phyloP scores from a whole-genome alignment of 2,888 invertebrate species.

The Amphiduros pacificus region DNA sequence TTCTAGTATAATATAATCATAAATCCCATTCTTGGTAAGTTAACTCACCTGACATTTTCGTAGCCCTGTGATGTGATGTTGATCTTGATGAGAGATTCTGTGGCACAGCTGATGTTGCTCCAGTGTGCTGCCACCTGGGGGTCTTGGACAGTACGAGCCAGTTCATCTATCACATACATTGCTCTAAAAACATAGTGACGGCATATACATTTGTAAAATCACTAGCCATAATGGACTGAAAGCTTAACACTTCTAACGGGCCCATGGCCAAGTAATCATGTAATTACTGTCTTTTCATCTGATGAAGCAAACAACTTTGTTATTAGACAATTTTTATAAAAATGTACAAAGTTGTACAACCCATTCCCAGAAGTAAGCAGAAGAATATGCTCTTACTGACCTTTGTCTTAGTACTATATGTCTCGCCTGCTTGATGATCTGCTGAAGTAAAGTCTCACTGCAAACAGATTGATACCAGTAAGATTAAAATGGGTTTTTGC shows the following conservation, averaged over 20 bases:
- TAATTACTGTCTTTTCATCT: too few species aligned
- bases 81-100: conserved; percentile 91
- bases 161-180: conserved; percentile 88
- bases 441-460: conserved; percentile 87
- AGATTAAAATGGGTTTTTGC: too few species aligned
- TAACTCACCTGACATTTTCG: conserved; percentile 57
- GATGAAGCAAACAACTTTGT: too few species aligned
- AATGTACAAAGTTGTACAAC: too few species aligned
- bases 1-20: neutral
- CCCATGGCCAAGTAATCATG: too few species aligned
- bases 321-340: too few species aligned
- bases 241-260: too few species aligned
- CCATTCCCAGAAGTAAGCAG: too few species aligned
- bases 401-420: conserved; percentile 62
- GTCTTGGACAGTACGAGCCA: conserved; percentile 91
- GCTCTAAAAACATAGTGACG: conserved; percentile 64
- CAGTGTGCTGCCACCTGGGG: conserved; percentile 94
- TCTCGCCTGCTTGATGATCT: conserved; percentile 94
- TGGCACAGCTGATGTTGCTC: conserved; percentile 92
- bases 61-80: conserved; percentile 70
- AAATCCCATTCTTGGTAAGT: neutral
- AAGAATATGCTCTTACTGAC: conserved; percentile 12
- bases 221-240: too few species aligned
- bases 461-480: too few species aligned
- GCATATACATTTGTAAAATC: too few species aligned